Conservation (phyloP, 2,113 vertebrate species). For the Jacana jacana region DNA sequence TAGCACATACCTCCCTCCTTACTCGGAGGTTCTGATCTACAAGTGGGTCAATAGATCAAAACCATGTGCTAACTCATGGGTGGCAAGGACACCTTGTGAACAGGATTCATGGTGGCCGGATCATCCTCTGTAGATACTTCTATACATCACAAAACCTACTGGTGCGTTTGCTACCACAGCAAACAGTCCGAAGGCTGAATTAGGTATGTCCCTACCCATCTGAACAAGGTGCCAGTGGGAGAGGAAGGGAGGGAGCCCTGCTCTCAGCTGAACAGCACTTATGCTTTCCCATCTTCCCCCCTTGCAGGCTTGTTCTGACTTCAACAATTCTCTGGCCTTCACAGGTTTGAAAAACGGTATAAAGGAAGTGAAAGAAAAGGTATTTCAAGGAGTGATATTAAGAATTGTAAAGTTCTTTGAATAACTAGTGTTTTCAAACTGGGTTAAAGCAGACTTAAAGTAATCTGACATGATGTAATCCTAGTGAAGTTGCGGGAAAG, state of each 20-base stretch:
- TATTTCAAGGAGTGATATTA: slow-evolving; percentile 59
- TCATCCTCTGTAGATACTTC: background rate
- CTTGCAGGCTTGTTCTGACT: slow-evolving; percentile 1
- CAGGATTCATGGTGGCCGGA: background rate
- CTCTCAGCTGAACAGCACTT: background rate
- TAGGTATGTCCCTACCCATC: background rate
- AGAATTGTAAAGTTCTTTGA: slow-evolving; percentile 64
- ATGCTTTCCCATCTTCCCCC: background rate
- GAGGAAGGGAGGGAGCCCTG: background rate
- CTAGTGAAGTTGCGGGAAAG: slow-evolving; percentile 71
- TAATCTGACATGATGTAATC: slow-evolving; percentile 78
- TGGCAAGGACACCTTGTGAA: background rate
- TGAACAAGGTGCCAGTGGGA: background rate
- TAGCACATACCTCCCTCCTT: background rate
- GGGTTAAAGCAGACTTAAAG: slow-evolving; percentile 73
- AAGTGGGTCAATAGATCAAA: background rate
- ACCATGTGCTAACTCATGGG: background rate
- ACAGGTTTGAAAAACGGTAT: background rate
- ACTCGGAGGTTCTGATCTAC: background rate
- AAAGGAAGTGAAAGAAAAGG: slow-evolving; percentile 36
- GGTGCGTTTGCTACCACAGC: background rate
- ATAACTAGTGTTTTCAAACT: slow-evolving; percentile 73
- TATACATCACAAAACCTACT: background rate
- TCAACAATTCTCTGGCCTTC: background rate
- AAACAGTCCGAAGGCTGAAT: rapidly evolving